These are phyloP conservation scores for Cataglyphis livida DNA, from an alignment of 2,888 invertebrate species.

Conservation along the genomic window DNA sequence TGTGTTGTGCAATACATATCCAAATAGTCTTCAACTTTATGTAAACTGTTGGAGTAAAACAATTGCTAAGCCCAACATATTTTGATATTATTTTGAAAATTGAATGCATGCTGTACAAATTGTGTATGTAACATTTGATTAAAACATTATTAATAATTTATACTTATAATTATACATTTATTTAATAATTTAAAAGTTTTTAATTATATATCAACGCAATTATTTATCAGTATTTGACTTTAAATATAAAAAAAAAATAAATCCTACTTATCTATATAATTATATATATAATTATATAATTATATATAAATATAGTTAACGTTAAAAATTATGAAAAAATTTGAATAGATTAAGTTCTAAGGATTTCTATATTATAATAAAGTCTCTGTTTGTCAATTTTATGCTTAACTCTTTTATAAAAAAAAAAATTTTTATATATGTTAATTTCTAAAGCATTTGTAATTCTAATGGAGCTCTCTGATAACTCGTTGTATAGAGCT, in stretches of 20 bases:
- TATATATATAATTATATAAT: background rate
- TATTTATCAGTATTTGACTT: background rate
- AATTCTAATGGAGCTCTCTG: background rate
- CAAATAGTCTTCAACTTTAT: background rate
- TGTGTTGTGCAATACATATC: background rate
- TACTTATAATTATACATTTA: background rate
- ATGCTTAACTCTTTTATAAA: background rate
- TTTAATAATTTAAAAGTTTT: background rate
- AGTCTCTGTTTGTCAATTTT: background rate
- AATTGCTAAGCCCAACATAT: constrained; percentile 32
- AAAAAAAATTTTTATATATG: background rate
- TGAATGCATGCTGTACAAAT: background rate
- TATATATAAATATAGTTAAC: background rate
- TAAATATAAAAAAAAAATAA: background rate
- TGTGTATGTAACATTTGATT: background rate
- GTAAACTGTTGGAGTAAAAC: constrained; percentile 33
- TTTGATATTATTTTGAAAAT: constrained; percentile 2
- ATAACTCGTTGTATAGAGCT: background rate
- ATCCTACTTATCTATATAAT: background rate
- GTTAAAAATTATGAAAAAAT: background rate
- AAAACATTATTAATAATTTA: background rate
- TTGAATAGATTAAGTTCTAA: background rate
- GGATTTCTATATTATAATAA: background rate
- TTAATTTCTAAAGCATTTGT: background rate
- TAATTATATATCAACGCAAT: background rate